Evolutionary conservation across 2,113 vertebrate species (phyloP).

Genomic region (Damaliscus lunatus): DNA sequence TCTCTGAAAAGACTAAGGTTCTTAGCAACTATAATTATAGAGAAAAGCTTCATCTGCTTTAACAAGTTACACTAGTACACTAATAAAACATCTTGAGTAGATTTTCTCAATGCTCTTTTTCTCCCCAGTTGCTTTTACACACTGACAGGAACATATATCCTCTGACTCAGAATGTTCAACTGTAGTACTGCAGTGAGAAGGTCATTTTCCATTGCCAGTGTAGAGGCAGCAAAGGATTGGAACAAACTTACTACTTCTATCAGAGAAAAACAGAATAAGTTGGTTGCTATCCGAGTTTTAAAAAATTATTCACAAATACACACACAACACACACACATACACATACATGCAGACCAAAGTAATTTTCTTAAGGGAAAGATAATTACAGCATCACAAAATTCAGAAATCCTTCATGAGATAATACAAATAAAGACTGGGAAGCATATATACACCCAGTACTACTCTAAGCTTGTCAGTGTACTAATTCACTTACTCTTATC

Average conservation of each 20-base stretch:
- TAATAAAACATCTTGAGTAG: background rate
- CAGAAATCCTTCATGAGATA: background rate
- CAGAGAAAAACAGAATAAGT: background rate
- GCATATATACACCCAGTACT: background rate
- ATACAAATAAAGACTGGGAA: background rate
- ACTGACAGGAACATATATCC: background rate
- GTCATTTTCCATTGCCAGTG: background rate
- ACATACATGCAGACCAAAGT: background rate
- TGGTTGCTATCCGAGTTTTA: background rate
- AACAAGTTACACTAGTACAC: background rate
- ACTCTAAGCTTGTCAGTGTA: background rate
- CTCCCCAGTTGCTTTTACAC: background rate
- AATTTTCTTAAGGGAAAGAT: background rate
- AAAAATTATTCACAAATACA: background rate
- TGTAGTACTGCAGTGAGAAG: background rate
- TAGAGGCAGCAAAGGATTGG: background rate
- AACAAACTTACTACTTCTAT: background rate
- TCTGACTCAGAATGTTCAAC: background rate
- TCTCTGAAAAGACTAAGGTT: slow-evolving; percentile 18
- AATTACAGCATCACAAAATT: slow-evolving; percentile 8
- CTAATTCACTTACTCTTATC: background rate
- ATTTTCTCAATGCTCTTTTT: background rate
- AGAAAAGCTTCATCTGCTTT: background rate
- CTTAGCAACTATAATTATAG: background rate
- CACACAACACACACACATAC: background rate